A percentile compares a stretch with the other conserved stretches of the same genome.
Evolutionary conservation across 1,140 invertebrate species (phyloP).

Genomic region (Platorchestia sp.): DNA sequence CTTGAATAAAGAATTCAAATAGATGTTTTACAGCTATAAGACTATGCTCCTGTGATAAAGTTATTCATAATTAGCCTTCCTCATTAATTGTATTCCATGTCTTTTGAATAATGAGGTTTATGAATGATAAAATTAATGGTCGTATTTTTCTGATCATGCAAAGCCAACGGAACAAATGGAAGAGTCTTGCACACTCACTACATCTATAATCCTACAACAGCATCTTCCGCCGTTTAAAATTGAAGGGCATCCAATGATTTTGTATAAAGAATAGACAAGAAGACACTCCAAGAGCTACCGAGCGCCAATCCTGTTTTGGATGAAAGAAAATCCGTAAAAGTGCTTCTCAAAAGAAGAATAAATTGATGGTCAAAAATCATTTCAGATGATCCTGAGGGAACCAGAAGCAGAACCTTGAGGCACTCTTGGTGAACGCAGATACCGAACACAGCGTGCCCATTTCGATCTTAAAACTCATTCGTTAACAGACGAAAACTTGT

Average conservation of each 20-base stretch:
- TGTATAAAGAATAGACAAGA: neutral
- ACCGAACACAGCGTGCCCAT: neutral
- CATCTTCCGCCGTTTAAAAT: neutral
- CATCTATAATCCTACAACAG: neutral
- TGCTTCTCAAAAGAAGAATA: slow-evolving; percentile 49
- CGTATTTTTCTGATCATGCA: neutral
- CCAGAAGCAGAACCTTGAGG: neutral
- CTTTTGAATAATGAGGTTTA: neutral
- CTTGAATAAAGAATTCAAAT: too few species aligned
- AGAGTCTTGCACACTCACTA: neutral
- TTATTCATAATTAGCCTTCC: neutral
- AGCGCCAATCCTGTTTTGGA: slow-evolving; percentile 6
- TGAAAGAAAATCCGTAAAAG: slow-evolving; percentile 22
- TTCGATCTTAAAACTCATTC: neutral
- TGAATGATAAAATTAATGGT: neutral
- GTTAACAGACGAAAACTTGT: neutral
- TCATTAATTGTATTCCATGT: neutral
- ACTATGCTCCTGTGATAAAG: neutral
- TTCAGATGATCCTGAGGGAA: slow-evolving; percentile 9
- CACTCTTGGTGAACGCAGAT: neutral
- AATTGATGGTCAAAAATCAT: slow-evolving; percentile 53
- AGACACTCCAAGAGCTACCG: slow-evolving; percentile 23
- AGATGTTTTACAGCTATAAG: neutral
- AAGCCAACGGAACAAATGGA: neutral
- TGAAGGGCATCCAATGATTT: neutral